Conservation (phyloP, 1,140 invertebrate species). For the Chelonus insularis region DNA sequence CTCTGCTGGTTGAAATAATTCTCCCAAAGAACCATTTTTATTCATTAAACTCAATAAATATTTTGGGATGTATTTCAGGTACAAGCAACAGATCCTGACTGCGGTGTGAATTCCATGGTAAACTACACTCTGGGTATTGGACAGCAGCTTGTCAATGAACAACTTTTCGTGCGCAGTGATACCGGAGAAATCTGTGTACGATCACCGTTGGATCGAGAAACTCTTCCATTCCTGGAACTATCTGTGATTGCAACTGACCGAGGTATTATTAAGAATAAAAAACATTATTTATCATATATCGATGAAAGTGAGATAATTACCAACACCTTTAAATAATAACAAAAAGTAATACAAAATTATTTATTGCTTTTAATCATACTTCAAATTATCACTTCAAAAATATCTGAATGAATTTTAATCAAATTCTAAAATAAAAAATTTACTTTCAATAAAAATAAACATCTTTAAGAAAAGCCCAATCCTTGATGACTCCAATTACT, state of each 20-base stretch:
- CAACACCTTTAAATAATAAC: too few relatives aligned
- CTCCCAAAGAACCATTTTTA: too few relatives aligned
- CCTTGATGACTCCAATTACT: too few relatives aligned
- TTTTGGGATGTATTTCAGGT: constrained; percentile 68
- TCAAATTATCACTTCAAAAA: background rate
- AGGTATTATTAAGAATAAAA: constrained; percentile 63
- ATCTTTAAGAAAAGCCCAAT: too few relatives aligned
- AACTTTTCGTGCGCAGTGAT: constrained; percentile 78
- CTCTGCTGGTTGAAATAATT: too few relatives aligned
- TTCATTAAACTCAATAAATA: too few relatives aligned
- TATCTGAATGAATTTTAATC: background rate
- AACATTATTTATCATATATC: background rate
- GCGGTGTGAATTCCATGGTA: constrained; percentile 91
- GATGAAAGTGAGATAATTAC: too few relatives aligned
- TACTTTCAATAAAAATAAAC: too few relatives aligned
- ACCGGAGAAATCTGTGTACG: constrained; percentile 89
- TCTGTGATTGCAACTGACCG: constrained; percentile 92
- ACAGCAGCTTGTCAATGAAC: constrained; percentile 65
- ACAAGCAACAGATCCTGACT: constrained; percentile 90
- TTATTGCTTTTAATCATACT: too few relatives aligned
- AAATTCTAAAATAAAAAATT: background rate
- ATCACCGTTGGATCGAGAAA: constrained; percentile 84
- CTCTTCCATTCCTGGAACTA: constrained; percentile 82
- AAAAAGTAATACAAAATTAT: too few relatives aligned
- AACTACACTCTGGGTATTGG: constrained; percentile 87